These are phyloP conservation scores for Lepidonotus clava DNA, from an alignment of 2,888 invertebrate species.

Conservation along the genomic window DNA sequence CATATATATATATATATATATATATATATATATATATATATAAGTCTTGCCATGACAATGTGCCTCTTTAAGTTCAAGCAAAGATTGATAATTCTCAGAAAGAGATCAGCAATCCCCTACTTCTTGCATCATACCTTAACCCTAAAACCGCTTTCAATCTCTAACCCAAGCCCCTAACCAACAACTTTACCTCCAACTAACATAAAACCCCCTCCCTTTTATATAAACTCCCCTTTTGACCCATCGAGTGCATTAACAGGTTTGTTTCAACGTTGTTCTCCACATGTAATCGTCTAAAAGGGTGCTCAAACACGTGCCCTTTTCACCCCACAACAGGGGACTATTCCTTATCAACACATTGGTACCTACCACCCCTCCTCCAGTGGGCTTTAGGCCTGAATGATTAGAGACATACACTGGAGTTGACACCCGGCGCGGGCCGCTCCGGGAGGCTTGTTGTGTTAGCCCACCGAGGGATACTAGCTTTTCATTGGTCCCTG, in stretches of 20 bases:
- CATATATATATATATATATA: no score
- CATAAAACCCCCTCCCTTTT: not conserved
- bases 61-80: not conserved
- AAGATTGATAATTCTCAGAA: not conserved
- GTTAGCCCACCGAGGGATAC: not conserved
- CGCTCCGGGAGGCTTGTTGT: slow-evolving; percentile 10
- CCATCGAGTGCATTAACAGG: not conserved
- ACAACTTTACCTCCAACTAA: not conserved
- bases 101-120: no score
- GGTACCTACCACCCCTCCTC: not conserved
- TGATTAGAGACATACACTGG: not conserved
- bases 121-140: not conserved
- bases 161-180: not conserved
- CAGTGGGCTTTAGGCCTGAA: not conserved
- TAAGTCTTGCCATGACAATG: no score
- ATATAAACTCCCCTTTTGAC: not conserved
- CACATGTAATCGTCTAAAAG: not conserved
- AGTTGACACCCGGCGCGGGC: not conserved
- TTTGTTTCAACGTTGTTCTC: not conserved
- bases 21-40: no score
- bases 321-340: not conserved
- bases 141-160: not conserved
- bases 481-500: not conserved
- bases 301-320: not conserved
- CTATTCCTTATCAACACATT: slow-evolving; percentile 8